Percentiles rank a stretch among this genome's conserved stretches.
phyloP scores from a whole-genome alignment of 2,797 vertebrate species.

The Pyrocephalus nanus region DNA sequence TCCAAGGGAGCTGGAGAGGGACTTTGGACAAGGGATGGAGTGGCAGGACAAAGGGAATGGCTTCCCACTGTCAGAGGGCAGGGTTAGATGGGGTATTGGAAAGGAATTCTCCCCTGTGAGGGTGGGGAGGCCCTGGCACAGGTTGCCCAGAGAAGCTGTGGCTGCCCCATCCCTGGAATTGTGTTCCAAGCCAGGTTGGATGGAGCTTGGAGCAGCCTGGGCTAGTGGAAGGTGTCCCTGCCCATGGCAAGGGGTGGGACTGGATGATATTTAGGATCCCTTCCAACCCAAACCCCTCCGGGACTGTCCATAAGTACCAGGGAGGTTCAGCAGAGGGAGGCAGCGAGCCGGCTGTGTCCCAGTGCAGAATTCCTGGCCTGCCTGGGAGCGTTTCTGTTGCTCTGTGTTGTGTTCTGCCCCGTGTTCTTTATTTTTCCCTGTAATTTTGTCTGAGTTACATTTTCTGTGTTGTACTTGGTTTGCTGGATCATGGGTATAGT shows the following conservation, averaged over 20 bases:
- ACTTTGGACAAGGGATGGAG: neutral
- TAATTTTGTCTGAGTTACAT: rapidly evolving
- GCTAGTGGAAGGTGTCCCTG: neutral
- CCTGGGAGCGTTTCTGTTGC: rapidly evolving
- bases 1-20: neutral
- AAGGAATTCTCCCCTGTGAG: rapidly evolving
- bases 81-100: neutral
- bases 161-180: neutral
- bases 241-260: neutral
- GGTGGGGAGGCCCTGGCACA: rapidly evolving
- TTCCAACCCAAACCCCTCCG: neutral
- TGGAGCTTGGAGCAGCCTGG: rapidly evolving
- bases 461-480: neutral
- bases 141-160: neutral
- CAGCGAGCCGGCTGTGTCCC: neutral
- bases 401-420: neutral
- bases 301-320: neutral
- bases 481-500: neutral
- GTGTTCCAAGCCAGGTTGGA: neutral
- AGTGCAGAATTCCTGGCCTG: rapidly evolving
- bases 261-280: neutral
- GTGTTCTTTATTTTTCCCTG: neutral
- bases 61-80: neutral
- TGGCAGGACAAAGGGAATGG: neutral
- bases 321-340: slow-evolving; percentile 26